These are phyloP conservation scores for Scrobipalpa costella DNA, from an alignment of 2,888 invertebrate genomes.

Conservation along the genomic window DNA sequence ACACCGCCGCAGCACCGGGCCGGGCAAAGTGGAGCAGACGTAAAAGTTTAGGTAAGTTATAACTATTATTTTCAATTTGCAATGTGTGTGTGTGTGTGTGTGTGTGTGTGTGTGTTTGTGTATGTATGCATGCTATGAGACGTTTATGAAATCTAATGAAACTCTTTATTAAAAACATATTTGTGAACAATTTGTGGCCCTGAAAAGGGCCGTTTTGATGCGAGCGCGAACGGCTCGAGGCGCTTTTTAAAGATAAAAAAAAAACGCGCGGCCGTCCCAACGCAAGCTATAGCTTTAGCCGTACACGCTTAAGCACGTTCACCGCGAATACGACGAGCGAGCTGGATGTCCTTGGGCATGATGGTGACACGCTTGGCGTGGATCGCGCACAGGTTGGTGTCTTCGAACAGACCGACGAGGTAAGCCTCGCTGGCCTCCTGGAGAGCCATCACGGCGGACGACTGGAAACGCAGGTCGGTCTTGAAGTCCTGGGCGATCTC, in stretches of 20 bases:
- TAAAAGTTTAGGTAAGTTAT: too few species aligned
- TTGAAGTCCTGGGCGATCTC: constrained; percentile 82
- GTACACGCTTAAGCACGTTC: constrained; percentile 1
- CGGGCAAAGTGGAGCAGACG: too few species aligned
- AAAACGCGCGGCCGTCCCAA: not conserved
- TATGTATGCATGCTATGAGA: too few species aligned
- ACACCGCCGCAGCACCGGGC: too few species aligned
- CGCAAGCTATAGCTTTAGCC: not conserved
- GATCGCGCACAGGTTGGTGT: constrained; percentile 85
- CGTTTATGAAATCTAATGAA: too few species aligned
- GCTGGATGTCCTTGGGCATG: constrained; percentile 98
- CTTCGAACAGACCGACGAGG: constrained; percentile 96
- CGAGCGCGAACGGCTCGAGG: not conserved
- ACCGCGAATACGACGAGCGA: constrained; percentile 92
- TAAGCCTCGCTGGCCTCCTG: constrained; percentile 88
- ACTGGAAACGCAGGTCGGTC: constrained; percentile 85
- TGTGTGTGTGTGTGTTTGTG: too few species aligned
- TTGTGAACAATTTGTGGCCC: not conserved
- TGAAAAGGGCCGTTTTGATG: not conserved
- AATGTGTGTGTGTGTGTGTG: not conserved
- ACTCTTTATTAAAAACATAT: not conserved
- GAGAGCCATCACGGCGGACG: constrained; percentile 87
- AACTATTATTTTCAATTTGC: too few species aligned
- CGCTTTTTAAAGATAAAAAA: not conserved
- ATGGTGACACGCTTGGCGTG: constrained; percentile 96